These are phyloP conservation scores for Pentalonia nigronervosa DNA, from an alignment of 1,140 invertebrate genomes.

Conservation along the genomic window DNA sequence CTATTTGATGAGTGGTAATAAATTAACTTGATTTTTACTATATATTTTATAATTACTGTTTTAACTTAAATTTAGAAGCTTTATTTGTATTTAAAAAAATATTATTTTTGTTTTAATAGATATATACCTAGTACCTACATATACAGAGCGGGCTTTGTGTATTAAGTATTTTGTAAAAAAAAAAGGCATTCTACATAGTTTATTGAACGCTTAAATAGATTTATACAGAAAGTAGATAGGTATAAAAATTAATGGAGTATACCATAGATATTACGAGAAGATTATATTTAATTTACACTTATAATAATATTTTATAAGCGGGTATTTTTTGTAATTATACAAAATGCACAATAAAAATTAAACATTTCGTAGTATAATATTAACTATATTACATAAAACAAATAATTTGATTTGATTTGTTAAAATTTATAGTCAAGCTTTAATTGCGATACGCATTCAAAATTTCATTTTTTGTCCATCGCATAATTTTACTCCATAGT, in stretches of 20 bases:
- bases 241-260: not conserved
- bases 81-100: too few relatives aligned
- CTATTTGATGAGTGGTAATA: too few relatives aligned
- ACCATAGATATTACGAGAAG: not conserved
- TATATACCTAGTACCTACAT: not conserved
- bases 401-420: not conserved
- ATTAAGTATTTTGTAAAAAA: not conserved
- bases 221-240: not conserved
- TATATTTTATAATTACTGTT: too few relatives aligned
- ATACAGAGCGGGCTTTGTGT: too few relatives aligned
- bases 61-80: too few relatives aligned
- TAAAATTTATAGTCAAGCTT: not conserved
- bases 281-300: not conserved
- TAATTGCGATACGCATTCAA: not conserved
- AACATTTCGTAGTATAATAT: not conserved
- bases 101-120: not conserved
- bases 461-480: not conserved
- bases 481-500: not conserved
- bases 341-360: not conserved
- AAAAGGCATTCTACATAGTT: not conserved
- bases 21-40: too few relatives aligned
- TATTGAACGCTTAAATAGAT: not conserved
- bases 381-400: not conserved
- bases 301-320: not conserved
- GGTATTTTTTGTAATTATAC: not conserved